phyloP scores from a whole-genome alignment of 2,888 invertebrate species.

The Cremastobaeus sp. region DNA sequence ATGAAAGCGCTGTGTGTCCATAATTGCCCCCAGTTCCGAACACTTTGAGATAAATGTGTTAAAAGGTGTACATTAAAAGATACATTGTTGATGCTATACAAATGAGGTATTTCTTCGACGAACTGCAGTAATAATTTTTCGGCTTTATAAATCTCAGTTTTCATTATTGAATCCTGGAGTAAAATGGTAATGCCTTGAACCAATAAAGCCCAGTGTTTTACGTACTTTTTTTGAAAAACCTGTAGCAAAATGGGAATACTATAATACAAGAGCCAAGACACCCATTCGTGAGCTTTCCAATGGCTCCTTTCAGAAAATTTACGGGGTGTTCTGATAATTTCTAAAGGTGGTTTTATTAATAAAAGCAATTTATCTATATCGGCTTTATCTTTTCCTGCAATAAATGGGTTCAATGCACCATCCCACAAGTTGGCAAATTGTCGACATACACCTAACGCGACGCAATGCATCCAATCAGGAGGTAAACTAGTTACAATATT shows the following conservation, averaged over 20 bases:
- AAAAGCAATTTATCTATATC: slow-evolving; percentile 26
- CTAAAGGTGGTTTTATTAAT: slow-evolving; percentile 23
- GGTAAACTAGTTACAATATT: slow-evolving; percentile 34
- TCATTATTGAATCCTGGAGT: slow-evolving; percentile 25
- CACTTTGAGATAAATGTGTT: slow-evolving; percentile 19
- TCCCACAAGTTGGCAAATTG: slow-evolving; percentile 44
- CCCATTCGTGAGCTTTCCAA: slow-evolving; percentile 46
- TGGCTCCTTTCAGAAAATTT: slow-evolving; percentile 26
- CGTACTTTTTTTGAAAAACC: no score
- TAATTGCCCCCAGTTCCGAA: slow-evolving; percentile 25
- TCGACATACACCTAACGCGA: slow-evolving; percentile 39
- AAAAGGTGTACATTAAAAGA: slow-evolving; percentile 32
- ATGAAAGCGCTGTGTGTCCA: slow-evolving; percentile 52
- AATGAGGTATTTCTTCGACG: slow-evolving; percentile 26
- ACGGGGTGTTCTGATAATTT: slow-evolving; percentile 22
- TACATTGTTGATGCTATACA: slow-evolving; percentile 13
- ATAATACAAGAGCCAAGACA: slow-evolving; percentile 29
- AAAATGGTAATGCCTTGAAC: slow-evolving; percentile 39
- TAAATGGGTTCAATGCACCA: no score
- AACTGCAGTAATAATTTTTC: slow-evolving; percentile 32
- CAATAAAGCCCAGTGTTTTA: slow-evolving; percentile 36
- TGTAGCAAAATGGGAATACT: no score
- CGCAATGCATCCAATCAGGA: slow-evolving; percentile 43
- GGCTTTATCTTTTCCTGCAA: slow-evolving; percentile 1
- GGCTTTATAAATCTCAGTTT: slow-evolving; percentile 27